Evolutionary conservation across 2,113 vertebrate species (phyloP).

Genomic region (Laterallus jamaicensis): DNA sequence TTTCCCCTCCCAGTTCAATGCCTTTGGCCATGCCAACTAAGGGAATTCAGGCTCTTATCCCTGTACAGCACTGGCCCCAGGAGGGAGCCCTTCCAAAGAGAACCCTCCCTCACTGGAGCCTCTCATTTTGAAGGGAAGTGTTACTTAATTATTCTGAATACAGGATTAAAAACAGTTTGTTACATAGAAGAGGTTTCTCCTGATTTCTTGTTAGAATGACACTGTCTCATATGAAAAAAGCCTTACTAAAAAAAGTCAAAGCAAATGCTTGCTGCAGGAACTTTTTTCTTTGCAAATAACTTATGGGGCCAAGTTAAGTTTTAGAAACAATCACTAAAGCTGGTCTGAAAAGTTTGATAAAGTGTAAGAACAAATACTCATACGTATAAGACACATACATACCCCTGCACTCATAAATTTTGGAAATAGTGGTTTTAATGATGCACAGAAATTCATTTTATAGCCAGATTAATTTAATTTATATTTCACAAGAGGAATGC

Average conservation of each 20-base stretch:
- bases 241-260: neutral
- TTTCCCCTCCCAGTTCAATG: neutral
- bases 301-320: neutral
- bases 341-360: neutral
- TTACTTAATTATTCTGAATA: neutral
- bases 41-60: neutral
- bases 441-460: neutral
- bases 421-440: neutral
- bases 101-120: rapidly evolving
- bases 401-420: neutral
- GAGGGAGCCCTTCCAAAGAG: neutral
- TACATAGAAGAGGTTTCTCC: neutral
- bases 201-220: neutral
- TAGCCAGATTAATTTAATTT: neutral
- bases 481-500: neutral
- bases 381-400: neutral
- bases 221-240: neutral
- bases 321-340: neutral
- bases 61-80: neutral
- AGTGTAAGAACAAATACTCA: neutral
- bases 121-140: neutral
- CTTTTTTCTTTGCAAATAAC: neutral
- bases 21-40: neutral
- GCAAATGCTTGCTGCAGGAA: neutral
- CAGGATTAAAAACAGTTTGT: neutral